phyloP scores from a whole-genome alignment of 2,113 vertebrate genomes.

The Ageneiosus marmoratus region DNA sequence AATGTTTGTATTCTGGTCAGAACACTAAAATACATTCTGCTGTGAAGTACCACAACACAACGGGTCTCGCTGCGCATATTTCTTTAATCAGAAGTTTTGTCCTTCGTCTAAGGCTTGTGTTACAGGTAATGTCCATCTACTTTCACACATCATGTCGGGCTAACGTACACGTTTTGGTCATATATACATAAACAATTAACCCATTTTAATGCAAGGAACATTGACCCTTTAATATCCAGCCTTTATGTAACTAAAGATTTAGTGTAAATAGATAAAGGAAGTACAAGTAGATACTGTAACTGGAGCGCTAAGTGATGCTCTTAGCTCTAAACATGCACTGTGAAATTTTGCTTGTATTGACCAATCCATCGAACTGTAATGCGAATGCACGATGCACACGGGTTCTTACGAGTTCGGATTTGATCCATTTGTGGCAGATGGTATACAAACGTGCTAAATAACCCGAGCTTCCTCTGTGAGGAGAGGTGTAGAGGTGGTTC shows the following conservation, averaged over 20 bases:
- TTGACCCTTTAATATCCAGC: constrained; percentile 61
- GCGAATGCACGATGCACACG: constrained; percentile 22
- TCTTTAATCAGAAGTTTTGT: constrained; percentile 72
- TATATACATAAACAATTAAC: constrained; percentile 50
- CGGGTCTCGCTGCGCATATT: constrained; percentile 67
- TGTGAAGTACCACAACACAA: constrained; percentile 49
- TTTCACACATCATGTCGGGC: constrained; percentile 71
- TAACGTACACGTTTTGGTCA: constrained; percentile 79
- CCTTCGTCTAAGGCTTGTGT: constrained; percentile 77
- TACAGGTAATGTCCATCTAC: constrained; percentile 65
- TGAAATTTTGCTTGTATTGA: constrained; percentile 46
- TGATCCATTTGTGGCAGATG: background rate
- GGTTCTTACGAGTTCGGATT: background rate
- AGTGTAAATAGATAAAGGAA: constrained; percentile 61
- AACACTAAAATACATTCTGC: background rate
- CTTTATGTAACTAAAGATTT: constrained; percentile 37
- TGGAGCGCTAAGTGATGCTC: constrained; percentile 39
- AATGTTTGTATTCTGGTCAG: constrained; percentile 1
- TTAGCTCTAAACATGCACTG: constrained; percentile 61
- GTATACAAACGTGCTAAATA: background rate
- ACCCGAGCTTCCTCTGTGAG: background rate
- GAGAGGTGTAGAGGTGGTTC: background rate
- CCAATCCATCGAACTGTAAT: constrained; percentile 44
- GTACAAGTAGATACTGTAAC: constrained; percentile 51
- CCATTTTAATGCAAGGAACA: constrained; percentile 58